phyloP scores from a whole-genome alignment of 2,113 vertebrate genomes.

The Leucopsar rothschildi region DNA sequence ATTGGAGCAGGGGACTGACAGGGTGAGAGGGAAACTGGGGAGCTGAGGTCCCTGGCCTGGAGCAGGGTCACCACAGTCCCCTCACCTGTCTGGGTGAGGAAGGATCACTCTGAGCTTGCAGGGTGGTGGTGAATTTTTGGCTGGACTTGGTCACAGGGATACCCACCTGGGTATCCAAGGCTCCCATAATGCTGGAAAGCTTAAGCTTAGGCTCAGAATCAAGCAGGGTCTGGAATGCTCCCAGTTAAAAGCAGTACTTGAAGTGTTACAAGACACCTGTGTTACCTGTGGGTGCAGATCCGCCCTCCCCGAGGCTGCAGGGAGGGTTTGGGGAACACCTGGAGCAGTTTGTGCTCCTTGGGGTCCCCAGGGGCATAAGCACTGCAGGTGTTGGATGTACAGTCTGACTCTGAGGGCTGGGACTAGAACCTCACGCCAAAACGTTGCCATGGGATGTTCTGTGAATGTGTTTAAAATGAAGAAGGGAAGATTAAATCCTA shows the following conservation, averaged over 20 bases:
- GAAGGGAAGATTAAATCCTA: constrained; percentile 29
- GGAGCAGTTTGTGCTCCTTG: neutral
- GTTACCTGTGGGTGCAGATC: neutral
- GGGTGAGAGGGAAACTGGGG: accelerated
- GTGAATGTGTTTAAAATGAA: constrained; percentile 25
- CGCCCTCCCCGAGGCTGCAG: neutral
- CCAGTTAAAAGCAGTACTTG: neutral
- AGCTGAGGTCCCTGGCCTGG: neutral
- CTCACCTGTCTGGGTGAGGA: neutral
- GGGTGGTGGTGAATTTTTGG: neutral
- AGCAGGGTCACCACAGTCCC: neutral
- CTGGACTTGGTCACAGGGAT: neutral
- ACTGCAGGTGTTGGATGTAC: neutral
- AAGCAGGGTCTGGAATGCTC: neutral
- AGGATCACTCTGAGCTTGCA: neutral
- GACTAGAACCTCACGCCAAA: neutral
- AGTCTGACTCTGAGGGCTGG: neutral
- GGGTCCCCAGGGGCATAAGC: neutral
- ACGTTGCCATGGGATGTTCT: neutral
- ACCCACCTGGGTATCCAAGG: neutral
- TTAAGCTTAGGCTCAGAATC: neutral
- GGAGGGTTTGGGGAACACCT: neutral
- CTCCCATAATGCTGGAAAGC: accelerated
- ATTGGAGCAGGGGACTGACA: neutral
- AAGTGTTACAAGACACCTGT: accelerated